Conservation (phyloP, 2,113 vertebrate species). For the Aleadryas rufinucha region DNA sequence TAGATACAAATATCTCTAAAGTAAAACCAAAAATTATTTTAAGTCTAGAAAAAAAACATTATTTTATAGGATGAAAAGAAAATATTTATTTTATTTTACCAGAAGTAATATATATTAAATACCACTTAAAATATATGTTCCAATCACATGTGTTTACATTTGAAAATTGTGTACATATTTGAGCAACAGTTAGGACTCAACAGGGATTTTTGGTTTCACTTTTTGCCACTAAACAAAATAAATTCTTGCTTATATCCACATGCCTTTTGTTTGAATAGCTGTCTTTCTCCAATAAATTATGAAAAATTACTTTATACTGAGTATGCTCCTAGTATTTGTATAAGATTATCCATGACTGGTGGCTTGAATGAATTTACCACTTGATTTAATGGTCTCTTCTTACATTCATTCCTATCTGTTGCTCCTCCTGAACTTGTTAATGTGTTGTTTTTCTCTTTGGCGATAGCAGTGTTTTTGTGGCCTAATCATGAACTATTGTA, state of each 20-base stretch:
- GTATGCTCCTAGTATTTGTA: background rate
- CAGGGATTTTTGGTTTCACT: fast-evolving
- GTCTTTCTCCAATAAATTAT: background rate
- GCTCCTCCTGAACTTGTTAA: background rate
- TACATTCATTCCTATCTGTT: background rate
- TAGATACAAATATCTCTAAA: background rate
- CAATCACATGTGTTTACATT: background rate
- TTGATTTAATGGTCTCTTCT: background rate
- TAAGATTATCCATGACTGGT: background rate
- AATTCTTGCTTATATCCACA: background rate
- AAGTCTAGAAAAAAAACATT: background rate
- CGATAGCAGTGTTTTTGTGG: background rate
- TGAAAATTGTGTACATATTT: background rate
- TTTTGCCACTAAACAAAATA: background rate
- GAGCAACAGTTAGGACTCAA: background rate
- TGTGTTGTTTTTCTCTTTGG: background rate
- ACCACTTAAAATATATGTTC: background rate
- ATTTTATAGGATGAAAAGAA: background rate
- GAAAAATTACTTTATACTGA: background rate
- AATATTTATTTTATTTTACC: background rate
- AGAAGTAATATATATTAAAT: background rate
- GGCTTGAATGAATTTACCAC: background rate
- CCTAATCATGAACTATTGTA: background rate
- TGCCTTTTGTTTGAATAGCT: background rate
- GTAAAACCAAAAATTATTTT: background rate